phyloP scores from a whole-genome alignment of 2,113 vertebrate species.

The human region DNA sequence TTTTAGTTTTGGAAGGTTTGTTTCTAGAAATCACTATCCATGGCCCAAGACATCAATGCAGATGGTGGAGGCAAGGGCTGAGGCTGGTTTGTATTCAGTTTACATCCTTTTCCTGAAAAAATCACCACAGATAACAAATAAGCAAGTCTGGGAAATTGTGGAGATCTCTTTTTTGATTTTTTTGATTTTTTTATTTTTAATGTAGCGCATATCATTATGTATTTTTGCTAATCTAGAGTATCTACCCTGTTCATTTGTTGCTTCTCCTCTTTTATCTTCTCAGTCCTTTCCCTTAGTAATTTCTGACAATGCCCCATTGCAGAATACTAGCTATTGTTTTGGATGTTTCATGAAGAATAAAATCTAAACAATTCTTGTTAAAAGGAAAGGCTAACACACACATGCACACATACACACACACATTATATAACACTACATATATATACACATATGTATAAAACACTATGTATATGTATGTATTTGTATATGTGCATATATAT shows the following conservation, averaged over 20 bases:
- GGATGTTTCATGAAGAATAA: not conserved
- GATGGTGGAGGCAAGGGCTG: not conserved
- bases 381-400: not conserved
- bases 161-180: not conserved
- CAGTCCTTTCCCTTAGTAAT: not conserved
- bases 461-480: no score
- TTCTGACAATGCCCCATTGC: not conserved
- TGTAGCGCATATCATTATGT: not conserved
- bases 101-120: not conserved
- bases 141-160: not conserved
- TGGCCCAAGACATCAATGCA: not conserved
- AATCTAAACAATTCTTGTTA: not conserved
- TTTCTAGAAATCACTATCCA: not conserved
- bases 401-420: not conserved
- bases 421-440: not conserved
- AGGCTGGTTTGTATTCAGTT: not conserved
- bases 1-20: not conserved
- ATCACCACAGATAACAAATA: not conserved
- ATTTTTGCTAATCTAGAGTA: not conserved
- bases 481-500: not conserved
- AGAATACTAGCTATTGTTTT: not conserved
- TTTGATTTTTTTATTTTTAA: conserved; percentile 22
- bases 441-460: not conserved
- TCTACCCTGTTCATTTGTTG: not conserved
- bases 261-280: not conserved